These are phyloP conservation scores for Trachelus troglodyta DNA, from an alignment of 2,888 invertebrate genomes.

Conservation along the genomic window DNA sequence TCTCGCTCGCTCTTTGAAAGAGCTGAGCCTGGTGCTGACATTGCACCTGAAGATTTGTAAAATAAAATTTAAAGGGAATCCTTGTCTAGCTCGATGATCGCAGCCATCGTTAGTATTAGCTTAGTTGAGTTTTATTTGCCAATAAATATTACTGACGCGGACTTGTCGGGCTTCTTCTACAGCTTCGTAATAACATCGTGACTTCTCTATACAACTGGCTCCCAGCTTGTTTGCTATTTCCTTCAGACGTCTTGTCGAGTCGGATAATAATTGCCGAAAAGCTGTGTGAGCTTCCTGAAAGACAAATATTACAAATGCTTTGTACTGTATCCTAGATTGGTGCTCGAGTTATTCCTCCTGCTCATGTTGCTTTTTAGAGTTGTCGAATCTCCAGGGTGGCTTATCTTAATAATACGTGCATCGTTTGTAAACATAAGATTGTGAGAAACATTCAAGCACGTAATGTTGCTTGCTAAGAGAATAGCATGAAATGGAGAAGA, in stretches of 20 bases:
- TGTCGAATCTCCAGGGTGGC: neutral
- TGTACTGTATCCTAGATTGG: neutral
- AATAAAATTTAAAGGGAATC: neutral
- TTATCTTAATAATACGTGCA: slow-evolving; percentile 17
- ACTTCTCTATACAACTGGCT: slow-evolving; percentile 82
- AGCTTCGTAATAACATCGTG: slow-evolving; percentile 91
- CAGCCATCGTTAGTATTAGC: neutral
- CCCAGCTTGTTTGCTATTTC: slow-evolving; percentile 84
- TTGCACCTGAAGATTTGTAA: slow-evolving; percentile 69
- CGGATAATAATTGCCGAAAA: slow-evolving; percentile 87
- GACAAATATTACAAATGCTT: neutral
- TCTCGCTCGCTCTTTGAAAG: slow-evolving; percentile 90
- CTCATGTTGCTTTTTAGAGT: neutral
- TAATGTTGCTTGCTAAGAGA: slow-evolving; percentile 4
- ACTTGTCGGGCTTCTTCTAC: slow-evolving; percentile 81
- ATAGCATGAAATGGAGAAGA: neutral
- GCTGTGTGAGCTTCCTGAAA: slow-evolving; percentile 90
- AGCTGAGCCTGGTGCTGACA: slow-evolving; percentile 92
- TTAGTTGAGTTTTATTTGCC: neutral
- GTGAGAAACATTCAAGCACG: neutral
- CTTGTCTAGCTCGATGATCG: neutral
- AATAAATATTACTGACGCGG: slow-evolving; percentile 64
- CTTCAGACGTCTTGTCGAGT: slow-evolving; percentile 86
- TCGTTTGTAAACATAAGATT: slow-evolving; percentile 5
- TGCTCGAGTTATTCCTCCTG: neutral